phyloP scores from a whole-genome alignment of 1,140 invertebrate species.

The Ylistrum balloti region DNA sequence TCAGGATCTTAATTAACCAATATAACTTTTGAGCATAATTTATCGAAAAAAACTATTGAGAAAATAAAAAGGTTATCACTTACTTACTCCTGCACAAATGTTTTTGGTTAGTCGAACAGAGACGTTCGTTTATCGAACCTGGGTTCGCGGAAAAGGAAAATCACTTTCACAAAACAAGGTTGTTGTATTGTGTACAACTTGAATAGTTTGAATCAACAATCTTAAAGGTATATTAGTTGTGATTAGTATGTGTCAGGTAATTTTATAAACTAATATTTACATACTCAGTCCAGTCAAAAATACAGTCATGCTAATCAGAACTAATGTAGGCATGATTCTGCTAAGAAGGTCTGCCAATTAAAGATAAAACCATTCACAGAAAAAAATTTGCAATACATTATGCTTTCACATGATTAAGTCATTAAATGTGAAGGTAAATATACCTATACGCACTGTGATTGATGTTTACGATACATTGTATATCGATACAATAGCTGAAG shows the following conservation, averaged over 20 bases:
- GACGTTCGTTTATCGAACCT: background rate
- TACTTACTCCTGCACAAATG: background rate
- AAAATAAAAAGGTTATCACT: too few species aligned
- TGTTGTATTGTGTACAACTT: background rate
- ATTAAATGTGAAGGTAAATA: background rate
- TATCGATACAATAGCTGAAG: background rate
- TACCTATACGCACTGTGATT: background rate
- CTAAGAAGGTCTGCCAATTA: background rate
- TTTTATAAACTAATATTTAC: conserved; percentile 21
- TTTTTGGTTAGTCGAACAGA: too few species aligned
- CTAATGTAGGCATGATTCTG: background rate
- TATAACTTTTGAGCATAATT: too few species aligned
- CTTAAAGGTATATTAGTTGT: background rate
- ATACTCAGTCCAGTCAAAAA: background rate
- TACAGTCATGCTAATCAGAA: background rate
- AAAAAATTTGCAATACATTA: background rate
- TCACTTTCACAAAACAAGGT: background rate
- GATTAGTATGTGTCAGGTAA: background rate
- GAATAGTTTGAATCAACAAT: background rate
- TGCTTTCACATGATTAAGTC: background rate
- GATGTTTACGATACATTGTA: background rate
- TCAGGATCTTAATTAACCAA: too few species aligned
- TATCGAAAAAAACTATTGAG: too few species aligned
- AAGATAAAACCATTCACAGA: background rate
- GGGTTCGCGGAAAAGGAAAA: background rate